A percentile compares a stretch with the other conserved stretches of the same genome.
phyloP scores from a whole-genome alignment of 2,113 vertebrate species.

The Tonatia bakeri region DNA sequence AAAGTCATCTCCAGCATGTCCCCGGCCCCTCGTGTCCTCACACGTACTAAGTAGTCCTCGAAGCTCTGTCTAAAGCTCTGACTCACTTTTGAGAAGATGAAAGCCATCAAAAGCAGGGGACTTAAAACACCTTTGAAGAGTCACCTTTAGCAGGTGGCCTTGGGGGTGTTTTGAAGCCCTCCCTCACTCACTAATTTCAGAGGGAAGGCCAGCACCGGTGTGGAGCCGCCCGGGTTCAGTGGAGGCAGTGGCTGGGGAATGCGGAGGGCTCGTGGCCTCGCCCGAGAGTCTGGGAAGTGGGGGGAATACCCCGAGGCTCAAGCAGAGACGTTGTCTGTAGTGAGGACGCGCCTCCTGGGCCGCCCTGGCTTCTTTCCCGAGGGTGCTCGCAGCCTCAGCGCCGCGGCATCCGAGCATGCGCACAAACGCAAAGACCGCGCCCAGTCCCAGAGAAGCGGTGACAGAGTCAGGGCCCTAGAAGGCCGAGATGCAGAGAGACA shows the following conservation, averaged over 20 bases:
- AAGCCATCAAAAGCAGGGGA: constrained; percentile 60
- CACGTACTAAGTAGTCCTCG: not conserved
- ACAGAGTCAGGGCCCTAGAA: no score
- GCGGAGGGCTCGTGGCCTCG: accelerated
- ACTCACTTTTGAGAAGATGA: constrained; percentile 54
- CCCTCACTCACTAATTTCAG: constrained; percentile 10
- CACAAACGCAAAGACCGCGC: accelerated
- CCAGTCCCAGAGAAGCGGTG: not conserved
- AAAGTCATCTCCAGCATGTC: not conserved
- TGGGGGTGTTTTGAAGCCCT: constrained; percentile 57
- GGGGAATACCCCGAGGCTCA: not conserved
- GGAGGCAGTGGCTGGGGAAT: not conserved
- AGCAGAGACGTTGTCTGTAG: accelerated
- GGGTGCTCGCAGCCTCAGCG: not conserved
- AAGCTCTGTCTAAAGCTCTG: not conserved
- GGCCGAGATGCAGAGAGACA: not conserved
- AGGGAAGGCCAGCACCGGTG: not conserved
- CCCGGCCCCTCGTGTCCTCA: not conserved
- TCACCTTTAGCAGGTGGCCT: constrained; percentile 57
- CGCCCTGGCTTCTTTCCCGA: accelerated
- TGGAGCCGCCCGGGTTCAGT: not conserved
- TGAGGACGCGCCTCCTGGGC: not conserved
- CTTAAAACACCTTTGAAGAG: constrained; percentile 53
- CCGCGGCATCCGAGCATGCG: accelerated
- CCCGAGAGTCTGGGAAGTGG: not conserved